These are phyloP conservation scores for Catotricha subobsoleta DNA, from an alignment of 2,888 invertebrate species.

Conservation along the genomic window DNA sequence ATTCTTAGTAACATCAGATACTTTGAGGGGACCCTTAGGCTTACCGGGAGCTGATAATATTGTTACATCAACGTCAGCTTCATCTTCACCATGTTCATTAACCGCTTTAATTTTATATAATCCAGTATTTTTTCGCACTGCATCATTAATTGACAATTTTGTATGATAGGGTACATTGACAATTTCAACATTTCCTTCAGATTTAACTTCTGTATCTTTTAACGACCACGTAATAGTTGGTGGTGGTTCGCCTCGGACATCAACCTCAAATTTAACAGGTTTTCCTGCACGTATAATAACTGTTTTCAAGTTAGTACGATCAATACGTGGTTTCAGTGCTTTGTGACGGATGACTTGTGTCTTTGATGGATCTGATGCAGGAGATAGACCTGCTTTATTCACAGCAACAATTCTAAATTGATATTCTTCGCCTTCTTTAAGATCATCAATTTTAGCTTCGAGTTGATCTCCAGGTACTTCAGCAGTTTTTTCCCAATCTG, in stretches of 20 bases:
- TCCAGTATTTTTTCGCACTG: conserved; percentile 70
- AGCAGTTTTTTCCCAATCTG: conserved; percentile 77
- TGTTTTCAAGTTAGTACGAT: conserved; percentile 82
- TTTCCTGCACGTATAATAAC: conserved; percentile 82
- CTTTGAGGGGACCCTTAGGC: conserved; percentile 79
- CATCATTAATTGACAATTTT: conserved; percentile 62
- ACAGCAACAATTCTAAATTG: conserved; percentile 83
- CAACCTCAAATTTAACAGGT: conserved; percentile 78
- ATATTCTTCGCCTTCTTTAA: conserved; percentile 81
- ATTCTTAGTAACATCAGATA: conserved; percentile 72
- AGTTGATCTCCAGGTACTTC: conserved; percentile 59
- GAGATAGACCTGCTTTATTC: conserved; percentile 83
- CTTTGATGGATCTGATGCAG: conserved; percentile 77
- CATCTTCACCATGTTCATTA: conserved; percentile 81
- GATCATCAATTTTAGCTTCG: conserved; percentile 61
- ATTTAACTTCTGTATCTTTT: conserved; percentile 54
- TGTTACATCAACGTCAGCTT: conserved; percentile 85
- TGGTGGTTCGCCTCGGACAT: conserved; percentile 88
- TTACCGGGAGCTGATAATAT: conserved; percentile 66
- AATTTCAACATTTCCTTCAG: conserved; percentile 53
- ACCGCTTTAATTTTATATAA: conserved; percentile 77
- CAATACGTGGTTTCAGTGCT: conserved; percentile 88
- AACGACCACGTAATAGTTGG: conserved; percentile 86
- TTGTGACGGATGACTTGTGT: conserved; percentile 78
- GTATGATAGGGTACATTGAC: conserved; percentile 81